Percentiles rank a stretch among this genome's conserved stretches.
These are phyloP conservation scores for Galerucella pusilla DNA, from an alignment of 2,888 invertebrate species.

Conservation along the genomic window DNA sequence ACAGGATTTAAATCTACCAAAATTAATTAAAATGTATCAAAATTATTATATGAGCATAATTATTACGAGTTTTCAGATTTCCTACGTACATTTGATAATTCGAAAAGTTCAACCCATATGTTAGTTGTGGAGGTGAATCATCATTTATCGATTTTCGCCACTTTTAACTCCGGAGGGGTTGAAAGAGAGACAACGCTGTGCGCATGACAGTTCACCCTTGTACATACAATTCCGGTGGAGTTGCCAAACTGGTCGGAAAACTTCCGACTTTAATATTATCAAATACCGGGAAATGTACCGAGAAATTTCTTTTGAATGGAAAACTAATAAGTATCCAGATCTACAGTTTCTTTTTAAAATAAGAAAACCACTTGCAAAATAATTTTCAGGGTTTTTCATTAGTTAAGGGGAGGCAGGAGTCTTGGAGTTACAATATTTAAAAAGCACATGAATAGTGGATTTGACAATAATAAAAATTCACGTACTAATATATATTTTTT, in stretches of 20 bases:
- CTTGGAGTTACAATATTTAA: too few species aligned
- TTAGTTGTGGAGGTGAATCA: slow-evolving; percentile 51
- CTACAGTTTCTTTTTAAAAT: too few species aligned
- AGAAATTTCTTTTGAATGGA: not conserved
- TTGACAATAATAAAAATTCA: too few species aligned
- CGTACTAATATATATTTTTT: too few species aligned
- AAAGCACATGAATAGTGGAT: too few species aligned
- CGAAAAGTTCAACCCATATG: slow-evolving; percentile 39
- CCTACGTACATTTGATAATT: slow-evolving; percentile 22
- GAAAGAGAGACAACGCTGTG: slow-evolving; percentile 33
- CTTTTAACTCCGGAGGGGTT: slow-evolving; percentile 46
- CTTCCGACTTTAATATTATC: slow-evolving; percentile 1
- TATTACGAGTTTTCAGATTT: not conserved
- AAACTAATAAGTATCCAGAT: not conserved
- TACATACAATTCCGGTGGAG: slow-evolving; percentile 20
- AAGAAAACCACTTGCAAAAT: too few species aligned
- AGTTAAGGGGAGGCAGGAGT: too few species aligned
- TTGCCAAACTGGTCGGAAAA: slow-evolving; percentile 21
- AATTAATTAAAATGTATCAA: too few species aligned
- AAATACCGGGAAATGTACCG: not conserved
- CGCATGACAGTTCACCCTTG: slow-evolving; percentile 27
- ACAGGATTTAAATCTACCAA: too few species aligned
- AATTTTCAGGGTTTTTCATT: too few species aligned
- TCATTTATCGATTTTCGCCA: slow-evolving; percentile 53
- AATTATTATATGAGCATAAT: not conserved